These are phyloP conservation scores for Indri indri DNA, from an alignment of 2,113 vertebrate species.

Conservation along the genomic window DNA sequence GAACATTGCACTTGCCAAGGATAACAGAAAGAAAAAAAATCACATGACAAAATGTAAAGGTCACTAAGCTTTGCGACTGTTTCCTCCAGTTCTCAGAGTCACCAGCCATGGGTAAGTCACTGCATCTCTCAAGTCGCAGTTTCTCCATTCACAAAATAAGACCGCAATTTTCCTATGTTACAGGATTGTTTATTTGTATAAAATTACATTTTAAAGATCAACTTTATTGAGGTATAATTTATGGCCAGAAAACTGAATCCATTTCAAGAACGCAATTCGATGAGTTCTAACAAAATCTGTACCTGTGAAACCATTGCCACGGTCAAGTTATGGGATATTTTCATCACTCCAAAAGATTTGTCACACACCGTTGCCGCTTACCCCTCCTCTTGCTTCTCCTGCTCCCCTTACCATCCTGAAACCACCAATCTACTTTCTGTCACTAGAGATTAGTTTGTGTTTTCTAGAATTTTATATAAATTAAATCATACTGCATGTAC, in stretches of 20 bases:
- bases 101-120: no score
- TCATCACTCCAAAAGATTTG: background rate
- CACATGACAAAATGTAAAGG: background rate
- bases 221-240: background rate
- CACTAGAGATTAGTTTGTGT: background rate
- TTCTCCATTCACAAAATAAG: background rate
- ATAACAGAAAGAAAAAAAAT: background rate
- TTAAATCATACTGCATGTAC: background rate
- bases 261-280: background rate
- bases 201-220: background rate
- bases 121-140: background rate
- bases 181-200: background rate
- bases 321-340: background rate
- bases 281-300: background rate
- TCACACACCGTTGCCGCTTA: background rate
- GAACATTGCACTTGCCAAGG: background rate
- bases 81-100: background rate
- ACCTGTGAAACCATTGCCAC: background rate
- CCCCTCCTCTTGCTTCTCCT: background rate
- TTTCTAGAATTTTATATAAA: slow-evolving; percentile 12
- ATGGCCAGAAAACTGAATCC: background rate
- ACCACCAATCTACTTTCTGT: background rate
- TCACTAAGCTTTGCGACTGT: background rate
- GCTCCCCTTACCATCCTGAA: background rate
- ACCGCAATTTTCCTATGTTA: background rate